Base-by-base conservation (phyloP, 1,140 invertebrate species). In the Drosophila baimaii region DNA sequence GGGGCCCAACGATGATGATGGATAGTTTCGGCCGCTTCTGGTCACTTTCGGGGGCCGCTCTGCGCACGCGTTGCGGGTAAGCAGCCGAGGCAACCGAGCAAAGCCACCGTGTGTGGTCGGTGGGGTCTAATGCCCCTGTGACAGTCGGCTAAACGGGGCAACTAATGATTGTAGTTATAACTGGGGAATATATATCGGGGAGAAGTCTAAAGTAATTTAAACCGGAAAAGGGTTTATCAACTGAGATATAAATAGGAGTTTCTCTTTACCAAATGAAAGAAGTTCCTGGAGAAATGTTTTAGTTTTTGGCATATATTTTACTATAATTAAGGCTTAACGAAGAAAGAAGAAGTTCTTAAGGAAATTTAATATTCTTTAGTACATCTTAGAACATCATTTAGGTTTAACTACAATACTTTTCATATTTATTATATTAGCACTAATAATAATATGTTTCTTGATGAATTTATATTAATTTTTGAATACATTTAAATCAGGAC, bases 1-100 rank as follows among this genome's bases (percentile, higher is more conserved):
- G 27, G 33, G 52, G 41, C 21, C 56, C 44, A 33, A 19, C 37
- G 35, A 52, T 43, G 77, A 79, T 83, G 77, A 88, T 88, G 83
- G 83, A 88, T 89, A 83, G 83, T 89, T 83, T 85, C 75, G 73
- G 83, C 51, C 83, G 82, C 57, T 86, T 81, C 72, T 86, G 75
- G 65, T 81, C 83, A 64, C 56, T 83, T 23, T 66, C 41, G 54
- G 47, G 68, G 21, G 46, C 57, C 29, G 35, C 65, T 59, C 43
- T 88, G 84, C 83, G 84, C 83, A 88, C 77, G 83, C 83, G 83
- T 76, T 88, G 63, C 77, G 80, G 83, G 83, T 88, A 83, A 88
- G 83, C 51, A 54, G 2, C 51, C 21, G 17, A n/a, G 65, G 46
- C 10, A 35, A 43, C 41, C 55, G 8, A 52, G 55, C 41, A 70